These are phyloP conservation scores for Nymphalis polychloros DNA, from an alignment of 2,888 invertebrate species.

Conservation along the genomic window DNA sequence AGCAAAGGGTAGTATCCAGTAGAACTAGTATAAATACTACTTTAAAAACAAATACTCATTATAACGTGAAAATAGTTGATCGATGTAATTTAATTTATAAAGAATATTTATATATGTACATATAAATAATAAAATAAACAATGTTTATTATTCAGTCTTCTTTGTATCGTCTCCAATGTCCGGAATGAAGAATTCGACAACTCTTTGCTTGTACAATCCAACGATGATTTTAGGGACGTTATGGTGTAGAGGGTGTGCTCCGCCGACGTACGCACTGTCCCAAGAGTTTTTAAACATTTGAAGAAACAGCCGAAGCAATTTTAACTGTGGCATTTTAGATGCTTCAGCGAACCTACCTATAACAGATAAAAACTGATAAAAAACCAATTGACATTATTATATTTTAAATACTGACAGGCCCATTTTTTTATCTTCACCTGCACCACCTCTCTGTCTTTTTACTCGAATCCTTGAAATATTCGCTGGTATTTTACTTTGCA, in stretches of 20 bases:
- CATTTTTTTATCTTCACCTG: constrained; percentile 27
- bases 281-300: constrained; percentile 51
- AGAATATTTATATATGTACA: not conserved
- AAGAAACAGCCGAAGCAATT: constrained; percentile 47
- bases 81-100: too few species aligned
- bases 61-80: not conserved
- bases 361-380: not conserved
- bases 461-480: constrained; percentile 30
- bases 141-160: constrained; percentile 8
- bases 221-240: constrained; percentile 48
- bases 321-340: constrained; percentile 47
- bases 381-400: not conserved
- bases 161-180: constrained; percentile 40
- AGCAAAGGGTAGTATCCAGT: too few species aligned
- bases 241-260: constrained; percentile 49
- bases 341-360: constrained; percentile 55
- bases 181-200: constrained; percentile 52
- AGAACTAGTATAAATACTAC: too few species aligned
- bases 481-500: constrained; percentile 4
- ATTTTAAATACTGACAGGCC: too few species aligned
- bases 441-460: constrained; percentile 38
- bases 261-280: constrained; percentile 44
- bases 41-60: too few species aligned
- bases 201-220: constrained; percentile 44
- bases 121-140: not conserved